Percentiles rank a stretch among this genome's conserved stretches.
These are phyloP conservation scores for Suricata suricatta DNA, from an alignment of 2,113 vertebrate species.

Conservation along the genomic window DNA sequence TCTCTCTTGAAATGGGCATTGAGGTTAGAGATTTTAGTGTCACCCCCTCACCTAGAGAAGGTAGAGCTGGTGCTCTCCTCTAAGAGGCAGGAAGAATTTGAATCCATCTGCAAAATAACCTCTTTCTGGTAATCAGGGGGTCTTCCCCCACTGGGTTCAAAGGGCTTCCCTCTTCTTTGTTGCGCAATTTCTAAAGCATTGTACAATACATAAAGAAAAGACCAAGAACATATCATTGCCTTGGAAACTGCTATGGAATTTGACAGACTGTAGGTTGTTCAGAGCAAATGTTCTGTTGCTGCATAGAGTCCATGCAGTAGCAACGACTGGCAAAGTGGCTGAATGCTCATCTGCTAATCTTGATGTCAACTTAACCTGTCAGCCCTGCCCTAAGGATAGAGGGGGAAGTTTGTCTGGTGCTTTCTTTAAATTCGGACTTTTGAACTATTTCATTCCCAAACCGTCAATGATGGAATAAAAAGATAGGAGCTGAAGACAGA, in stretches of 20 bases:
- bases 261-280: slow-evolving; percentile 64
- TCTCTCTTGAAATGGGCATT: neutral
- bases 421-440: slow-evolving; percentile 52
- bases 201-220: slow-evolving; percentile 67
- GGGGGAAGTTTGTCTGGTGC: slow-evolving; percentile 34
- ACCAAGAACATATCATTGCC: slow-evolving; percentile 59
- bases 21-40: neutral
- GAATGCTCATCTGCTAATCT: slow-evolving; percentile 62
- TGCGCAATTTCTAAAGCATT: slow-evolving; percentile 63
- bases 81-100: slow-evolving; percentile 30
- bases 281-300: slow-evolving; percentile 67
- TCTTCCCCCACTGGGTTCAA: slow-evolving; percentile 52
- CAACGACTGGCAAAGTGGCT: slow-evolving; percentile 50
- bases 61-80: neutral
- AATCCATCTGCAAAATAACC: slow-evolving; percentile 35
- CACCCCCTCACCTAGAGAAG: neutral
- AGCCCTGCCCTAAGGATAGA: slow-evolving; percentile 25
- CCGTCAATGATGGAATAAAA: neutral
- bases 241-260: slow-evolving; percentile 71
- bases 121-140: slow-evolving; percentile 33
- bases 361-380: slow-evolving; percentile 57
- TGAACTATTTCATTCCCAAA: slow-evolving; percentile 37
- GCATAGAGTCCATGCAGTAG: slow-evolving; percentile 28
- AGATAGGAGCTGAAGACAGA: slow-evolving; percentile 1
- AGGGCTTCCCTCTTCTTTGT: slow-evolving; percentile 52